These are phyloP conservation scores for Scelioninae gen. 2 DNA, from an alignment of 2,888 invertebrate species.

Conservation along the genomic window DNA sequence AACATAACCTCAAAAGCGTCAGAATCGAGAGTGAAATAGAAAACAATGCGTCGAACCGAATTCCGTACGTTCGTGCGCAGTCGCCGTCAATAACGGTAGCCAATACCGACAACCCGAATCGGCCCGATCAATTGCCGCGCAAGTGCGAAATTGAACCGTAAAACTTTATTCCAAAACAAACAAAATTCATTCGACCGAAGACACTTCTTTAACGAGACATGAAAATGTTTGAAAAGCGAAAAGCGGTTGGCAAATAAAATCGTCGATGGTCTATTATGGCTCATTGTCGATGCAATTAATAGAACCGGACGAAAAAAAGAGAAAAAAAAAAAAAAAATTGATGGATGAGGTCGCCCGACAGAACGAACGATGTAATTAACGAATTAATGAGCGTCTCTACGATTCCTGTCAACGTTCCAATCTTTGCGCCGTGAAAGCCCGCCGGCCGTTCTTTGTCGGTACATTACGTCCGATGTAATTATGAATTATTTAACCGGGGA, in stretches of 20 bases:
- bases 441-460: conserved; percentile 60
- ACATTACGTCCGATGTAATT: conserved; percentile 55
- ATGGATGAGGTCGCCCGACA: conserved; percentile 57
- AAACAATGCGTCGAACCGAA: too few species aligned
- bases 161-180: too few species aligned
- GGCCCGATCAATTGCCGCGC: too few species aligned
- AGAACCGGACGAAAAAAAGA: conserved; percentile 48
- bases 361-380: conserved; percentile 64
- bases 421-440: conserved; percentile 52
- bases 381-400: conserved; percentile 64
- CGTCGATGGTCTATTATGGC: conserved; percentile 21
- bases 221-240: conserved; percentile 24
- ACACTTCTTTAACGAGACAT: too few species aligned
- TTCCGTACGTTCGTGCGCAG: too few species aligned
- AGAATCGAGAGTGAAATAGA: too few species aligned
- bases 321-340: conserved; percentile 54
- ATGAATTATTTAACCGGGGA: conserved; percentile 58
- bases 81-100: too few species aligned
- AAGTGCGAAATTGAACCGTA: too few species aligned
- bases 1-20: too few species aligned
- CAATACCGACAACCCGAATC: too few species aligned
- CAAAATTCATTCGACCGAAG: too few species aligned
- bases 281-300: conserved; percentile 56
- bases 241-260: conserved; percentile 31
- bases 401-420: conserved; percentile 59